Conservation (phyloP, 2,797 vertebrate species). For the Alcedo atthis region DNA sequence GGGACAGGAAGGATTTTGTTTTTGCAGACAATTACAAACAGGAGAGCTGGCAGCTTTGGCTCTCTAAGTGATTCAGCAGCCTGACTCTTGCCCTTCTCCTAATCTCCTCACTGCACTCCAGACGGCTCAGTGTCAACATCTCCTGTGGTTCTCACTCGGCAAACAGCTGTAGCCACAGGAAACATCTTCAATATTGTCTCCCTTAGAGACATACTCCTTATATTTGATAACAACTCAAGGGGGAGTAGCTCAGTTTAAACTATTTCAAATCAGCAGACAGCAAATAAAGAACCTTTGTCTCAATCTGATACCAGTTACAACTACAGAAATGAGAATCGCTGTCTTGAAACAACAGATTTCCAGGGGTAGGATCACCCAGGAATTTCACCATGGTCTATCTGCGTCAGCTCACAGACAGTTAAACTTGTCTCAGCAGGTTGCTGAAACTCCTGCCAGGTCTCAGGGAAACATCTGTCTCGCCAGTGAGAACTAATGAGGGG, state of each 20-base stretch:
- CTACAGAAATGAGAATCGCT: background rate
- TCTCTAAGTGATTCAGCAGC: background rate
- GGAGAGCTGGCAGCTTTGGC: constrained; percentile 33
- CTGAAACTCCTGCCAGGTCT: background rate
- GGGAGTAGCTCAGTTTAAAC: background rate
- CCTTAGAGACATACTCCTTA: background rate
- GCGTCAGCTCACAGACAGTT: background rate
- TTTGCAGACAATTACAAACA: background rate
- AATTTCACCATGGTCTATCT: background rate
- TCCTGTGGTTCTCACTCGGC: background rate
- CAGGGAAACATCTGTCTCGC: background rate
- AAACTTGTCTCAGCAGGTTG: background rate
- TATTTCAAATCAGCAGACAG: background rate
- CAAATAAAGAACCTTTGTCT: background rate
- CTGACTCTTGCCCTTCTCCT: constrained; percentile 3
- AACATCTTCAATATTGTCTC: background rate
- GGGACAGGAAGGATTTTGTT: background rate
- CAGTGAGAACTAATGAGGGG: background rate
- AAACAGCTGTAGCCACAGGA: background rate
- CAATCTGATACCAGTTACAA: background rate
- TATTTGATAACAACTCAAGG: background rate
- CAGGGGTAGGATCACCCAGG: background rate
- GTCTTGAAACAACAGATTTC: background rate
- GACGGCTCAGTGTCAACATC: constrained; percentile 3
- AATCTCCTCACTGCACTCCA: background rate